phyloP scores from a whole-genome alignment of 2,888 invertebrate species.

The Ophion costatus region DNA sequence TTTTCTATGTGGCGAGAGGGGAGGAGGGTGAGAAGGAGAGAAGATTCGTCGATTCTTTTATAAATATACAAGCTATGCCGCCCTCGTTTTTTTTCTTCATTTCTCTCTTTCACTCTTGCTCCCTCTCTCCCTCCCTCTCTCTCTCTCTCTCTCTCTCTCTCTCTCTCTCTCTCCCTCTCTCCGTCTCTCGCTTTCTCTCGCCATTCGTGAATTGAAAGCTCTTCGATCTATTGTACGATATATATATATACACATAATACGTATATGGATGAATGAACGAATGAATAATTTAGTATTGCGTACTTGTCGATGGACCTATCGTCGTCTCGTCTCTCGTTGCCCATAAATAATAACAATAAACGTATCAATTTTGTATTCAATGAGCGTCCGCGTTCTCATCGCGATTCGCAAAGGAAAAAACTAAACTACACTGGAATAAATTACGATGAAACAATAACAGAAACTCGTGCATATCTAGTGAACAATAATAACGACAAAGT shows the following conservation, averaged over 20 bases:
- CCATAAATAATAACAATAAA: slow-evolving; percentile 23
- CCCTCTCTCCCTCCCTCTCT: too few species aligned
- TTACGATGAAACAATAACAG: not conserved
- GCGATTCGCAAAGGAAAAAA: not conserved
- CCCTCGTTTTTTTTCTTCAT: not conserved
- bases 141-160: too few species aligned
- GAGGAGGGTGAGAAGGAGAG: not conserved
- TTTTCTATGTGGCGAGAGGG: slow-evolving; percentile 50
- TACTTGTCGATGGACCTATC: slow-evolving; percentile 54
- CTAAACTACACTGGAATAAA: not conserved
- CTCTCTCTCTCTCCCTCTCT: too few species aligned
- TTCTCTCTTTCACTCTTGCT: too few species aligned
- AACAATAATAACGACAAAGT: slow-evolving; percentile 28
- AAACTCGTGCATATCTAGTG: slow-evolving; percentile 17
- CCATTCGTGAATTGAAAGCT: not conserved
- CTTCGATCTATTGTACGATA: not conserved
- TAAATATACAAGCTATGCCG: not conserved
- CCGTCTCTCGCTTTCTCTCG: too few species aligned
- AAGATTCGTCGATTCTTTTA: not conserved
- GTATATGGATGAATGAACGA: not conserved
- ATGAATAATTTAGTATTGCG: slow-evolving; percentile 56
- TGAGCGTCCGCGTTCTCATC: not conserved
- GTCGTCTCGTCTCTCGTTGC: slow-evolving; percentile 60
- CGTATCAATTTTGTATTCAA: slow-evolving; percentile 41
- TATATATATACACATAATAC: too few species aligned